Evolutionary conservation across 2,113 vertebrate species (phyloP).

Genomic region (Condylura cristata): DNA sequence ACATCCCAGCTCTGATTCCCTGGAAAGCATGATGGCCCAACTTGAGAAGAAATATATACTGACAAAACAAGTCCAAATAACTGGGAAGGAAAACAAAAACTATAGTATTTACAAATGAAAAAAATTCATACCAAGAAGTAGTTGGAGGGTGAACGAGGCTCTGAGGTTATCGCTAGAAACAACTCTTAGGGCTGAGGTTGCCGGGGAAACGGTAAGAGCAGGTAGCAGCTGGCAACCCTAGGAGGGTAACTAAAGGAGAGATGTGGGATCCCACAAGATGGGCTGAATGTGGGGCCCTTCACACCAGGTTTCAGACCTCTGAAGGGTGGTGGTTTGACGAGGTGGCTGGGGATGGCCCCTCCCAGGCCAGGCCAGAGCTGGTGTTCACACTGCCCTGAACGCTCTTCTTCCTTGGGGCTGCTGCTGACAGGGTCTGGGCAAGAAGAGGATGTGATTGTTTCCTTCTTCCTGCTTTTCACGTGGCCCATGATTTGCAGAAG

Average conservation of each 20-base stretch:
- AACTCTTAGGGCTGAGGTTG: neutral
- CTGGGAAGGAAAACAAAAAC: neutral
- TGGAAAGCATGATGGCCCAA: neutral
- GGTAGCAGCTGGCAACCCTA: neutral
- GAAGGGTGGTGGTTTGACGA: neutral
- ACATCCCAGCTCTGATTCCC: neutral
- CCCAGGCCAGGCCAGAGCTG: accelerated
- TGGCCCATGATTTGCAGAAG: neutral
- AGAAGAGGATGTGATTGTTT: neutral
- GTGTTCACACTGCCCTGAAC: neutral
- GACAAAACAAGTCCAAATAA: neutral
- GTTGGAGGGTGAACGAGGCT: neutral
- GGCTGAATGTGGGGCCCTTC: neutral
- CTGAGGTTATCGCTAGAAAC: neutral
- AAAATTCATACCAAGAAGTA: neutral
- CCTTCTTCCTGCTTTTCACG: neutral
- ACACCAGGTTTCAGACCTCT: neutral
- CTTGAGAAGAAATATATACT: neutral
- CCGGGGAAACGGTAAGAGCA: neutral
- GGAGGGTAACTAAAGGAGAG: neutral
- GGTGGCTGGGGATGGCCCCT: too few species aligned
- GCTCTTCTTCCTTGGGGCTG: neutral
- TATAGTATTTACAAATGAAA: neutral
- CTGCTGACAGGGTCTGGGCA: neutral
- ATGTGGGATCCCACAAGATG: neutral